phyloP scores from a whole-genome alignment of 2,113 vertebrate species.

The Amphiprion ocellaris region DNA sequence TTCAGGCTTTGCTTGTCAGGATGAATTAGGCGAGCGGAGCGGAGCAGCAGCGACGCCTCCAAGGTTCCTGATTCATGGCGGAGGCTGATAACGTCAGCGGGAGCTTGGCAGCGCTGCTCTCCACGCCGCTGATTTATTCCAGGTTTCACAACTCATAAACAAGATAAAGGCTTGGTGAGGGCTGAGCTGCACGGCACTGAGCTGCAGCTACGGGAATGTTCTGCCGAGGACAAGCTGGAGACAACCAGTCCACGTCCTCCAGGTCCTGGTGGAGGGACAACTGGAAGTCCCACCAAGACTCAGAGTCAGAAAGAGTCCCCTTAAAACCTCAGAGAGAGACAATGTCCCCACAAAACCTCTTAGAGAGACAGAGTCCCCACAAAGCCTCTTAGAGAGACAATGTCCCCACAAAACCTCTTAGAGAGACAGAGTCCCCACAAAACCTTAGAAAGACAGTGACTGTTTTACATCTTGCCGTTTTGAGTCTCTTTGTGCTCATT shows the following conservation, averaged over 20 bases:
- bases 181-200: slow-evolving; percentile 41
- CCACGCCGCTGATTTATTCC: slow-evolving; percentile 64
- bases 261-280: too few species aligned
- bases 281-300: too few species aligned
- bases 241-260: slow-evolving; percentile 29
- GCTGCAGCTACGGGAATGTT: slow-evolving; percentile 58
- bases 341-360: too few species aligned
- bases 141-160: slow-evolving; percentile 69
- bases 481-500: too few species aligned
- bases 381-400: too few species aligned
- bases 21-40: slow-evolving; percentile 41
- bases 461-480: too few species aligned
- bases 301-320: too few species aligned
- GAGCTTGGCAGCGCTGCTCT: slow-evolving; percentile 57
- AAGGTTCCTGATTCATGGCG: slow-evolving; percentile 57
- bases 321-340: not conserved
- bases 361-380: too few species aligned
- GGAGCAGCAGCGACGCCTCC: slow-evolving; percentile 32
- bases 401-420: too few species aligned
- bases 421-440: too few species aligned
- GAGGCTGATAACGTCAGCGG: slow-evolving; percentile 52
- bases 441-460: too few species aligned
- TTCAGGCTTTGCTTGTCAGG: slow-evolving; percentile 52
- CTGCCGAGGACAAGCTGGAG: slow-evolving; percentile 40
- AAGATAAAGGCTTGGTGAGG: slow-evolving; percentile 55